Evolutionary conservation across 2,797 vertebrate genomes (phyloP).

Genomic region (Tinamus major): DNA sequence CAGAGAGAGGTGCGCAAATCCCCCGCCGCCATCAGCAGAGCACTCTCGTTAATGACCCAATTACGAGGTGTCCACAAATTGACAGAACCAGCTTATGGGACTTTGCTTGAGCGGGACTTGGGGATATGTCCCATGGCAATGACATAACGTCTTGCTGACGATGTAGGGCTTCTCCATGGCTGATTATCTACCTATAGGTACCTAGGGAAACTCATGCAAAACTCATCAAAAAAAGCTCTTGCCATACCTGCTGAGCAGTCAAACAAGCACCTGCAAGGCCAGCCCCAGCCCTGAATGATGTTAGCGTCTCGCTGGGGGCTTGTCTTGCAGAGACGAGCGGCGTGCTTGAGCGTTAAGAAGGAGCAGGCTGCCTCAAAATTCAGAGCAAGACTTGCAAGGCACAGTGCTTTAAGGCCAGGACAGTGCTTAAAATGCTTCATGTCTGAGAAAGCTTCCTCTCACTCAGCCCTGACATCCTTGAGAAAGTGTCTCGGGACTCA

Average conservation of each 20-base stretch:
- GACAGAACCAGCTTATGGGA: background rate
- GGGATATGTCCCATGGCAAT: background rate
- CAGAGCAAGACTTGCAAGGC: background rate
- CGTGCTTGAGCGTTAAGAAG: background rate
- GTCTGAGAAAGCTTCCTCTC: background rate
- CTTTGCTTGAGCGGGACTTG: background rate
- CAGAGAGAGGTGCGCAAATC: background rate
- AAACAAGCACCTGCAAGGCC: background rate
- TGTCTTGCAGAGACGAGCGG: background rate
- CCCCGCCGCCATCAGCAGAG: background rate
- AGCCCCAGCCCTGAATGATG: background rate
- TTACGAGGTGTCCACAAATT: background rate
- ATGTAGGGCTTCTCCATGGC: background rate
- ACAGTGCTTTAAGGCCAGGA: background rate
- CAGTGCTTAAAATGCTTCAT: background rate
- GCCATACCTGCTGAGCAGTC: background rate
- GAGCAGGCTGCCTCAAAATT: background rate
- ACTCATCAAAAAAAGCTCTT: background rate
- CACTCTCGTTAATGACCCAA: accelerated
- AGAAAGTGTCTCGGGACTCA: background rate
- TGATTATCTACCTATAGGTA: background rate
- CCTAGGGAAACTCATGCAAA: background rate
- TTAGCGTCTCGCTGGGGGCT: background rate
- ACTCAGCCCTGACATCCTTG: background rate
- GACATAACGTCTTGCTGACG: background rate